Evolutionary conservation across 2,888 invertebrate species (phyloP).

Genomic region (Gastracanthus pulcherrimus): DNA sequence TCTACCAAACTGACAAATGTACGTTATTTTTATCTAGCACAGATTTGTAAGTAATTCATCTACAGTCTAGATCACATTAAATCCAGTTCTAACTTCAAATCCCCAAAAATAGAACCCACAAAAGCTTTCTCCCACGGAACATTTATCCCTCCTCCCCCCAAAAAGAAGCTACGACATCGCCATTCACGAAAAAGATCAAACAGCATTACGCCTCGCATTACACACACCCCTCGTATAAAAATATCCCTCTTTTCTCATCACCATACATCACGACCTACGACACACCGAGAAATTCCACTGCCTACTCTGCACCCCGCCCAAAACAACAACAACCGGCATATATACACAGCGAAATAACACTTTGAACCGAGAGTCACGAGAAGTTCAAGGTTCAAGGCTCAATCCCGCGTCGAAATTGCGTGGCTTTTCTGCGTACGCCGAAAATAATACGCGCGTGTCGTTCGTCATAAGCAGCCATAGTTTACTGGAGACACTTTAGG

Average conservation of each 20-base stretch:
- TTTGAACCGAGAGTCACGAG: no score
- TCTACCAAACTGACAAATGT: no score
- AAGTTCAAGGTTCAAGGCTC: slow-evolving; percentile 42
- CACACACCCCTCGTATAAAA: not conserved
- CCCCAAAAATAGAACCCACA: no score
- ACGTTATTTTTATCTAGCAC: no score
- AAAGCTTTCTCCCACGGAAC: no score
- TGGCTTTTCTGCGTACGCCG: slow-evolving; percentile 20
- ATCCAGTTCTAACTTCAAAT: no score
- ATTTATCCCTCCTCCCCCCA: no score
- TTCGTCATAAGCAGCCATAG: slow-evolving; percentile 21
- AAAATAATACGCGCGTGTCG: slow-evolving; percentile 25
- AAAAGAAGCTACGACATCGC: no score
- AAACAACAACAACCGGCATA: not conserved
- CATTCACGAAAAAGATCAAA: not conserved
- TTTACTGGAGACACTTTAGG: slow-evolving; percentile 12
- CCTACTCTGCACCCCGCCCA: not conserved
- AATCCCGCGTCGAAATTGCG: slow-evolving; percentile 6
- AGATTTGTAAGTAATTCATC: no score
- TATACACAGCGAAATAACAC: no score
- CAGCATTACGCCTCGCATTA: not conserved
- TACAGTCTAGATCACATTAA: no score
- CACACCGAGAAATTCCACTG: not conserved
- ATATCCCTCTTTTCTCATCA: not conserved
- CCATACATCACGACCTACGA: not conserved